Base-by-base conservation (phyloP, 2,113 vertebrate genomes). In the Sander lucioperca region DNA sequence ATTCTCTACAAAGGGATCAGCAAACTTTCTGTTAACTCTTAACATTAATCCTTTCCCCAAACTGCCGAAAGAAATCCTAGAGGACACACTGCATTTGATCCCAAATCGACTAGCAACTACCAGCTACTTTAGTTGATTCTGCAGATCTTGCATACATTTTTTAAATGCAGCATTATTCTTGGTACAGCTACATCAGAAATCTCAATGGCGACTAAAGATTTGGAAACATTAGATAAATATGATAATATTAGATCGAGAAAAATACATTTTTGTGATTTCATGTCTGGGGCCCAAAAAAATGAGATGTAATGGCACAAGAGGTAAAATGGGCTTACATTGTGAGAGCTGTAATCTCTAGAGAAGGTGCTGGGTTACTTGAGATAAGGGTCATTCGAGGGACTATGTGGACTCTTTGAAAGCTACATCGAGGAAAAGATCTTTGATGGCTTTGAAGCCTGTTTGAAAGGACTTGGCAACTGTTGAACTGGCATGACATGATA, bases 341-440 rank as follows among this genome's bases (percentile, higher is more conserved):
- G 71, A 69, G 50, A 54, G 72, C 65, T 84, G 58, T 76, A 76
- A 80, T 86, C 83, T 85, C 25, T 50, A 59, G 68, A 90, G 82
- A 80, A 80, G 77, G 54, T 85, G 43, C 80, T 84, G 59, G 75
- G 61, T 67, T 69, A 83, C 80, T 56, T 39, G 68, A 77, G 84
- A 89, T 86, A 84, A 91, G 77, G 73, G 57, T 61, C 70, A 82
- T 70, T 81, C 39, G 6, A 68, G 51, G 56, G 63, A 78, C 69
- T 56, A 14, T 68, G 43, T 68, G 45, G 53, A 70, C 81, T 77
- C 33, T 71, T 80, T 84, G 78, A 82, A 83, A 83, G 80, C 74
- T 72, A 15, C 72, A 80, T 87, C 58, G 86, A 64, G 64, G 63
- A 88, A 70, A 18, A 53, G 56, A 81, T 84, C 58, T 27, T 65